Base-by-base conservation (phyloP, 2,888 invertebrate species). In the Rhingia campestris region DNA sequence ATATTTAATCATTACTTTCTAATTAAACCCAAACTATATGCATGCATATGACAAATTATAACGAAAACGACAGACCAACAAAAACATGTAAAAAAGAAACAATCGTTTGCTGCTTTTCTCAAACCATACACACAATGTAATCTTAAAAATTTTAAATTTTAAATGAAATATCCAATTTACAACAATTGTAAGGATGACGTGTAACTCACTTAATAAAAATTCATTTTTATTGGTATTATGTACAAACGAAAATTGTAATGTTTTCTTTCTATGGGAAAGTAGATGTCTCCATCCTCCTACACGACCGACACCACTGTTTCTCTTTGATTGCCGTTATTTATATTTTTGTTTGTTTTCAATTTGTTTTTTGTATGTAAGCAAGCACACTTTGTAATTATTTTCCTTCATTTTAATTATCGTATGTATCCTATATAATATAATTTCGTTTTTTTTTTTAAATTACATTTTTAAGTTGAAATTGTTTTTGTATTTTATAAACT, bases 161-260 rank as follows among this genome's bases (percentile, higher is more conserved):
- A 75, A 59, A 59, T 67, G 66, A 67, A 58, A 66, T 7, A 56
- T 74, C 30, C 14, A 73, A 54, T 73, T 80, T 75, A 77, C 77
- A 22, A 74, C 69, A 74, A 79, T 74, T 73, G 41, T 22, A 22
- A 74, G 61, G 58, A 76, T 61, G 59, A 69, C 77, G 56, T 47
- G 2, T 70, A 56, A 73, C 63, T 63, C 41, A 66, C 77, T 82
- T 51, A 77, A 82, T 82, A 82, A 82, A 77, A 53, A 47, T 30
- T 64, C 58, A 82, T 82, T 82, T 69, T 79, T 79, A 79, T 73
- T 81, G 76, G 81, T 77, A 82, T 82, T 69, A 82, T 82, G 82
- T 82, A 79, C 77, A 82, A 77, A 81, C 69, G 67, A 67, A 67
- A 63, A 73, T 14, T 10, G 67, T 54, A 58, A 63, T 49, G 51